Evolutionary conservation across 2,797 vertebrate genomes (phyloP).

Genomic region (Thaleichthys pacificus): DNA sequence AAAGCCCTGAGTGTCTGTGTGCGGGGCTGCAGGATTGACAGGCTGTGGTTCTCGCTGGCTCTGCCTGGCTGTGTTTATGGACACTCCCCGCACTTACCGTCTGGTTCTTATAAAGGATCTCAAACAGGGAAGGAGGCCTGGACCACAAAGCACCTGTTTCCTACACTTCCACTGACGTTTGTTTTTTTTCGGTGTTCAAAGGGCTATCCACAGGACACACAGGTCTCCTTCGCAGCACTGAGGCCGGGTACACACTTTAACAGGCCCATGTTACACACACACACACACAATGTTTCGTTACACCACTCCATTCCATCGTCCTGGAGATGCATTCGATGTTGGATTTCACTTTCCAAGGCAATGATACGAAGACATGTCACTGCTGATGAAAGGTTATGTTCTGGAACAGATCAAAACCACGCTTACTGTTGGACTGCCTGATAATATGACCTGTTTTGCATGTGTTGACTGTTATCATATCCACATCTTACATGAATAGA

Average conservation of each 20-base stretch:
- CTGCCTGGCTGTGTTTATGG: slow-evolving; percentile 64
- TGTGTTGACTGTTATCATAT: not conserved
- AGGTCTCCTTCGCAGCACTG: slow-evolving; percentile 19
- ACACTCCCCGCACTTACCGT: slow-evolving; percentile 65
- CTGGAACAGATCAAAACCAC: too few species aligned
- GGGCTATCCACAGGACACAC: slow-evolving; percentile 55
- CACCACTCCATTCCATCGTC: not conserved
- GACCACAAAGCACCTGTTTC: slow-evolving; percentile 78
- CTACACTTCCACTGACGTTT: slow-evolving; percentile 73
- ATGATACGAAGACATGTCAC: too few species aligned
- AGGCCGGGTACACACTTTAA: not conserved
- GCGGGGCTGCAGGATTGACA: slow-evolving; percentile 18
- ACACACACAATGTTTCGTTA: not conserved
- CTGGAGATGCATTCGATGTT: not conserved
- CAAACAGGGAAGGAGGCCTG: slow-evolving; percentile 64
- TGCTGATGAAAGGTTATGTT: too few species aligned
- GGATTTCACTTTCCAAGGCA: too few species aligned
- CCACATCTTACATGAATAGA: not conserved
- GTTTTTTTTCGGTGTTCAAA: slow-evolving; percentile 73
- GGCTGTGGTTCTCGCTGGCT: slow-evolving; percentile 41
- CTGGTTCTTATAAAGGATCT: slow-evolving; percentile 81
- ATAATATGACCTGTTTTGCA: slow-evolving; percentile 1
- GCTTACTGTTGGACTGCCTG: too few species aligned
- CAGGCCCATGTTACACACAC: not conserved
- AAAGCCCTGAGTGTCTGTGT: not conserved